These are phyloP conservation scores for Cylloceria caligata DNA, from an alignment of 2,888 invertebrate species.

Conservation along the genomic window DNA sequence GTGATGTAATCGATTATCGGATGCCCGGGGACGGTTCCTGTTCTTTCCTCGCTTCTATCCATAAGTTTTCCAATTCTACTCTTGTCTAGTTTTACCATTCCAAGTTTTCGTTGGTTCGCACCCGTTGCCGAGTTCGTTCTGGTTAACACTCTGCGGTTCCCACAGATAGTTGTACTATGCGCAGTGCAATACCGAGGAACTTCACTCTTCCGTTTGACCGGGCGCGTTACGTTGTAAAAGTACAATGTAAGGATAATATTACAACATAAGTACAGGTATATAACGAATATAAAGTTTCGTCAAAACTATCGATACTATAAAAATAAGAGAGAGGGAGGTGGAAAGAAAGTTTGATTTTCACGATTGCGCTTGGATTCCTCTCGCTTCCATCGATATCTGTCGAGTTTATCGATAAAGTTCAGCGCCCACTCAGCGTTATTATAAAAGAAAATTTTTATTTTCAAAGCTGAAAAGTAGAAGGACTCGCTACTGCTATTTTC, in stretches of 20 bases:
- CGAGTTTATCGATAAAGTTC: constrained; percentile 27
- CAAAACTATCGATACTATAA: background rate
- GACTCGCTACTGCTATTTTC: background rate
- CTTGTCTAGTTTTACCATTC: background rate
- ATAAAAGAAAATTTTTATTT: constrained; percentile 27
- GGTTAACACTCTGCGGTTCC: constrained; percentile 22
- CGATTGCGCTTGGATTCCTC: background rate
- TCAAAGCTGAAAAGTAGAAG: background rate
- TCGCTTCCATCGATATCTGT: constrained; percentile 15
- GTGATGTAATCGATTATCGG: constrained; percentile 35
- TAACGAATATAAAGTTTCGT: background rate
- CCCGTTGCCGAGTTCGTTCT: constrained; percentile 8
- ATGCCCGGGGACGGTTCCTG: background rate
- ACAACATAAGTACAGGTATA: background rate
- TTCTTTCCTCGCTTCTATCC: background rate
- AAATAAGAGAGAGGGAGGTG: constrained; percentile 6
- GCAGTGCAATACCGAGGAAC: background rate
- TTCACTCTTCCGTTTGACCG: constrained; percentile 18
- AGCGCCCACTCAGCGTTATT: background rate
- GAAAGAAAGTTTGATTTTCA: constrained; percentile 36
- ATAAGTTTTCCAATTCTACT: constrained; percentile 4
- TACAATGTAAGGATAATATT: constrained; percentile 11
- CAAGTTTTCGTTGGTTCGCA: constrained; percentile 11
- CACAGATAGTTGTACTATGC: constrained; percentile 13
- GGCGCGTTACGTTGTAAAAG: constrained; percentile 12